These are phyloP conservation scores for Furnarius figulus DNA, from an alignment of 2,113 vertebrate species.

Conservation along the genomic window DNA sequence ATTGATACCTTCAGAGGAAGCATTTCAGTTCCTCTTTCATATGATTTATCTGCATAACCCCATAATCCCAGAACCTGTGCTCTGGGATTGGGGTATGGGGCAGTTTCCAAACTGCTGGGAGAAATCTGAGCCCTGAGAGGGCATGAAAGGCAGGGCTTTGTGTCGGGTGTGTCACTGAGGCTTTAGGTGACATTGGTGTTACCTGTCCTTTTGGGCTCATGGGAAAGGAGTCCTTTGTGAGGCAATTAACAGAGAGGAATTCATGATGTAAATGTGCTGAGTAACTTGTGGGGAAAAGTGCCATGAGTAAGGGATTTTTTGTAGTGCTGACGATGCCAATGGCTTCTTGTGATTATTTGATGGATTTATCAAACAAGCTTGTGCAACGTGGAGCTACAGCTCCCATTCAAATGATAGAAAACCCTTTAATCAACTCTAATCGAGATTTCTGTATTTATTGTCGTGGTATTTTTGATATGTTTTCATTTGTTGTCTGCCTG, in stretches of 20 bases:
- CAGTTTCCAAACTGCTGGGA: neutral
- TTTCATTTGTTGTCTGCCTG: neutral
- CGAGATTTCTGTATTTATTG: neutral
- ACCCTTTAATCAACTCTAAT: neutral
- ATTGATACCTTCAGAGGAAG: neutral
- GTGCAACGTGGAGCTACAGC: neutral
- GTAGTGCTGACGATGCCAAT: neutral
- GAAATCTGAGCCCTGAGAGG: neutral
- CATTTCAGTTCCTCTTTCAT: neutral
- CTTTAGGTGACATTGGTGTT: fast-evolving
- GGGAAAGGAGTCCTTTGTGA: neutral
- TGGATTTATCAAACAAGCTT: neutral
- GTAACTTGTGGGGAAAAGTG: neutral
- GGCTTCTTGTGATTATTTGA: neutral
- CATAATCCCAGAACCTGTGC: neutral
- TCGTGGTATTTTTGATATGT: neutral
- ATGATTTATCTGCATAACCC: neutral
- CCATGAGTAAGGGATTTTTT: neutral
- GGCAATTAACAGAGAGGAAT: neutral
- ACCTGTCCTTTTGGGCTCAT: neutral
- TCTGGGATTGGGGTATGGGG: neutral
- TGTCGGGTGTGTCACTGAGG: neutral
- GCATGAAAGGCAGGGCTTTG: neutral
- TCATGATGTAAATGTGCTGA: neutral
- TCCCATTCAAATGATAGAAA: neutral